phyloP scores from a whole-genome alignment of 2,888 invertebrate species.

The Chrysolina americana region DNA sequence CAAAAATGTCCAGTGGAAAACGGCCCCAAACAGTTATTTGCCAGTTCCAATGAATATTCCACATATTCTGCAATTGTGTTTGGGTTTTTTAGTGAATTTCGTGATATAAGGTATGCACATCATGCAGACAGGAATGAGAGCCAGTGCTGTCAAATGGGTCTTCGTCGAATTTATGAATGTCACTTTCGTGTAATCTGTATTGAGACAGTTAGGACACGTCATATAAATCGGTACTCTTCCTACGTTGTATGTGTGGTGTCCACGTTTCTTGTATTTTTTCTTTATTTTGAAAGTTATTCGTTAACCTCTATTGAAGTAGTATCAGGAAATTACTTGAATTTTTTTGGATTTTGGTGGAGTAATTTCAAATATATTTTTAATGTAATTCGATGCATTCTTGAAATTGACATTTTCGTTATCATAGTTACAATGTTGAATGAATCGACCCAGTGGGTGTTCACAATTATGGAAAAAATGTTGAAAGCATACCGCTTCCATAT shows the following conservation, averaged over 20 bases:
- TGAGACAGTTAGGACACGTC: slow-evolving; percentile 39
- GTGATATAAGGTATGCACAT: slow-evolving; percentile 35
- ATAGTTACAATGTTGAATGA: background rate
- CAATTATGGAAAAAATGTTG: background rate
- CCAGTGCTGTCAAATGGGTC: slow-evolving; percentile 24
- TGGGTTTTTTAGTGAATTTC: background rate
- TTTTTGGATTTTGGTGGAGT: background rate
- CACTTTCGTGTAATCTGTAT: slow-evolving; percentile 25
- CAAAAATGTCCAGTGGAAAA: background rate
- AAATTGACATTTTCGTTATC: background rate
- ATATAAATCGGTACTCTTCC: slow-evolving; percentile 23
- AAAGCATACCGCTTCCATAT: too few relatives aligned
- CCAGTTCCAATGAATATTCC: slow-evolving; percentile 32
- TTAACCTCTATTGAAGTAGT: background rate
- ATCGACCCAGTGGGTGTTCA: background rate
- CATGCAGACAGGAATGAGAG: slow-evolving; percentile 25
- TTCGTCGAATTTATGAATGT: slow-evolving; percentile 2
- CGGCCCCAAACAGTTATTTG: background rate
- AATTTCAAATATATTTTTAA: background rate
- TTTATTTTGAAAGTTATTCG: slow-evolving; percentile 6
- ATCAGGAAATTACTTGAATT: background rate
- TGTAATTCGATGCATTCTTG: background rate
- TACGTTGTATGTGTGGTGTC: slow-evolving; percentile 7
- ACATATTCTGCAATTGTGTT: slow-evolving; percentile 35
- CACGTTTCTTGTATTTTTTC: background rate